These are phyloP conservation scores for Ageneiosus marmoratus DNA, from an alignment of 2,113 vertebrate genomes.

Conservation along the genomic window DNA sequence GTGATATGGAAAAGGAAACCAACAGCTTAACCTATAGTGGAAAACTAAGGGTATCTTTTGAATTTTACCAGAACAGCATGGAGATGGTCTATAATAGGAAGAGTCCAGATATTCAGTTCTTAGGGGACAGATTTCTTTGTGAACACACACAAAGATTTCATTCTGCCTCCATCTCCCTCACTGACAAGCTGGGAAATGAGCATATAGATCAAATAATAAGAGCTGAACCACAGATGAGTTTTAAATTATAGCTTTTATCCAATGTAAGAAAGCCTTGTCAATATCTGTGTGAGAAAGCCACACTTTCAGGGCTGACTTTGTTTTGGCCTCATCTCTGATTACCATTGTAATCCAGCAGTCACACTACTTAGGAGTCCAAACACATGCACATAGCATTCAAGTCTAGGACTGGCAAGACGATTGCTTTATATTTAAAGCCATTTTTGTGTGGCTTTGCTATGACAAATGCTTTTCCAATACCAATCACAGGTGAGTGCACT, in stretches of 20 bases:
- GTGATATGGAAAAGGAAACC: not conserved
- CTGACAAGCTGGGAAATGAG: slow-evolving; percentile 72
- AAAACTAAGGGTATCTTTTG: not conserved
- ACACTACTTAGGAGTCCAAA: slow-evolving; percentile 71
- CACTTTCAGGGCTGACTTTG: slow-evolving; percentile 71
- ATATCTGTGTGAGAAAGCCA: slow-evolving; percentile 56
- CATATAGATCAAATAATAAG: slow-evolving; percentile 75
- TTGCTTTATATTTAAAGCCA: slow-evolving; percentile 78
- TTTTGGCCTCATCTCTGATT: slow-evolving; percentile 79
- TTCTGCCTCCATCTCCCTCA: slow-evolving; percentile 59
- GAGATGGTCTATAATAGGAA: not conserved
- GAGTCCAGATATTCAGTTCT: slow-evolving; percentile 4
- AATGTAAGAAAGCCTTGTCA: slow-evolving; percentile 65
- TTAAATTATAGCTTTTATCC: slow-evolving; percentile 74
- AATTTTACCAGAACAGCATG: not conserved
- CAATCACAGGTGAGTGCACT: slow-evolving; percentile 76
- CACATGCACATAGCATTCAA: slow-evolving; percentile 65
- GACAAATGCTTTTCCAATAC: slow-evolving; percentile 80
- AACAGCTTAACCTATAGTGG: not conserved
- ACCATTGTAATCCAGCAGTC: slow-evolving; percentile 77
- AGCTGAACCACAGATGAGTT: slow-evolving; percentile 74
- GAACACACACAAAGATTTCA: slow-evolving; percentile 6
- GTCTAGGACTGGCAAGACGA: slow-evolving; percentile 67
- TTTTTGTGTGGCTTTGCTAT: slow-evolving; percentile 72
- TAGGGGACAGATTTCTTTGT: not conserved